phyloP scores from a whole-genome alignment of 2,113 vertebrate species.

The Holacanthus passer region DNA sequence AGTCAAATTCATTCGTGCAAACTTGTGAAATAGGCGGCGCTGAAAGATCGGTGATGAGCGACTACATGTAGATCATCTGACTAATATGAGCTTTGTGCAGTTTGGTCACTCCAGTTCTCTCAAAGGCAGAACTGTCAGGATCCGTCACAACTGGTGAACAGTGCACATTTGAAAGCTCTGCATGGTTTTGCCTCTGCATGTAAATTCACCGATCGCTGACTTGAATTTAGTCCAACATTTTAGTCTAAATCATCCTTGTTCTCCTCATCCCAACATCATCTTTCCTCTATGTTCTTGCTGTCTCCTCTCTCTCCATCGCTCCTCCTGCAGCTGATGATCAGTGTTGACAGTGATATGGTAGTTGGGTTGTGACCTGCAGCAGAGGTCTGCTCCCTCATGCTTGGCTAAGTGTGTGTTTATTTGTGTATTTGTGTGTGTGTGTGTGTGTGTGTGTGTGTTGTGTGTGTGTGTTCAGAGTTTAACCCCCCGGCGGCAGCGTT shows the following conservation, averaged over 20 bases:
- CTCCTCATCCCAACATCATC: not conserved
- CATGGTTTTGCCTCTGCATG: too few species aligned
- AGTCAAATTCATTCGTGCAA: too few species aligned
- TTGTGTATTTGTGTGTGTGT: not conserved
- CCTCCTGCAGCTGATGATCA: slow-evolving; percentile 7
- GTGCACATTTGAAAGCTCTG: too few species aligned
- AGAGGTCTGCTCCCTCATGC: slow-evolving; percentile 40
- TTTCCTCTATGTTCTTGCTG: not conserved
- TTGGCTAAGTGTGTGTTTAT: slow-evolving; percentile 20
- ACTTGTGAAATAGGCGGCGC: too few species aligned
- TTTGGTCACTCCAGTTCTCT: too few species aligned
- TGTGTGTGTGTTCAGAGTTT: slow-evolving; percentile 14
- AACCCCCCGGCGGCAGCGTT: not conserved
- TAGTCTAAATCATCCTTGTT: too few species aligned
- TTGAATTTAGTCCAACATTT: not conserved
- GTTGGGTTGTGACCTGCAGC: slow-evolving; percentile 40
- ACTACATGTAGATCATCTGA: too few species aligned
- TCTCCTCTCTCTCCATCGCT: not conserved
- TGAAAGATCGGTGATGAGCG: too few species aligned
- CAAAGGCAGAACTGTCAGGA: too few species aligned
- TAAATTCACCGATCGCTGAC: not conserved
- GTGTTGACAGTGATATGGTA: slow-evolving; percentile 23
- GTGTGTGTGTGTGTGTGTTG: slow-evolving; percentile 8
- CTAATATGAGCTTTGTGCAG: too few species aligned
- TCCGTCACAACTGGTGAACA: too few species aligned